Evolutionary conservation across 2,888 invertebrate genomes (phyloP), one percentile per base, ranked within the genome.

Genomic region (Amphipyra berbera): DNA sequence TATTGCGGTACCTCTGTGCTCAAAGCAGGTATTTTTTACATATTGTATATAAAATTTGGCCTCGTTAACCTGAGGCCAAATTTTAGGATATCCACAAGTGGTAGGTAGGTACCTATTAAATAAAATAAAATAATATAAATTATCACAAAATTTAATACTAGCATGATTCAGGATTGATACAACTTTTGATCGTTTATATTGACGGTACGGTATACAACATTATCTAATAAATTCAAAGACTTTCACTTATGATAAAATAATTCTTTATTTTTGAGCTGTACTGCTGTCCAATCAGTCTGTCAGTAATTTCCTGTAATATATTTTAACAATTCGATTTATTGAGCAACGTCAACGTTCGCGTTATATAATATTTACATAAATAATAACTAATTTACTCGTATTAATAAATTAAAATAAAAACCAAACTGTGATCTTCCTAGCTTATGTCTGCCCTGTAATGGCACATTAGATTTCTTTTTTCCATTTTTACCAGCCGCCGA

Each of bases 371-470:
- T 76, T 74, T 74, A 76, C 73, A 76, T 72, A 69, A 44, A 55
- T 59, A 65, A 64, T 52, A 59, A 57, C 63, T 69, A 62, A 59
- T 57, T 67, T 47, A 63, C 44, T 63, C 30, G 42, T 47, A 59
- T 15, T 62, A 70, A 77, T 69, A 69, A 74, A 79, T 71, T 75
- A 77, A 58, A 68, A 67, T 57, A 50, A 56, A 50, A 78, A 74
- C 71, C 73, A 62, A 81, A 73, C 78, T 79, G 75, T 77, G 77
- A 67, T 52, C 58, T 49, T 62, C 48, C 59, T 68, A 61, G 59
- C 63, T 52, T 55, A 63, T 79, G 81, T 86, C 86, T 90, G 93
- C 92, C 93, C 83, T 88, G 73, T 78, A 84, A 93, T 93, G 93
- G 93, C 93, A 94, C 93, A 90, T 90, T 68, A 81, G 84, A 86